phyloP scores from a whole-genome alignment of 2,113 vertebrate species.

The pig (Sus scrofa) region DNA sequence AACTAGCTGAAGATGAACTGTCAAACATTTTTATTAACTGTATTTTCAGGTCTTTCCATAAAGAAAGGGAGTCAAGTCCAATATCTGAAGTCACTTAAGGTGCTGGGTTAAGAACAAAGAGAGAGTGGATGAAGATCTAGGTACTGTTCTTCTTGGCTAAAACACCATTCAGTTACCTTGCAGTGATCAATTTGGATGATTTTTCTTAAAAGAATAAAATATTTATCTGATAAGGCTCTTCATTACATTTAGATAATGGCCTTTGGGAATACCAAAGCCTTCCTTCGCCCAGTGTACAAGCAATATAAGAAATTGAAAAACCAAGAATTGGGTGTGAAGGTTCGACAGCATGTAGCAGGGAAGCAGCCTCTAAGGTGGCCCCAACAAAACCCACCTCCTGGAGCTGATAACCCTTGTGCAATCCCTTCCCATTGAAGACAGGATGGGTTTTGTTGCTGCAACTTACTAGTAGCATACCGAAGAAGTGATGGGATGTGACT shows the following conservation, averaged over 20 bases:
- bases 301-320: neutral
- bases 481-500: neutral
- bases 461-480: neutral
- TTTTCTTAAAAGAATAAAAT: neutral
- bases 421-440: rapidly evolving
- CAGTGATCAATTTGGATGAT: neutral
- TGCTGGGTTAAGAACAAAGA: neutral
- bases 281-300: rapidly evolving
- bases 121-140: neutral
- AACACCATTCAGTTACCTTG: neutral
- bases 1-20: neutral
- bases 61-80: neutral
- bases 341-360: rapidly evolving
- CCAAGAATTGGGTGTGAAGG: rapidly evolving
- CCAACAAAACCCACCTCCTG: neutral
- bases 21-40: neutral
- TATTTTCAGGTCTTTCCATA: neutral
- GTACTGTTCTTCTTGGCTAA: neutral
- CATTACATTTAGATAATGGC: neutral
- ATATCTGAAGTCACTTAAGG: neutral
- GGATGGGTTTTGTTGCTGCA: neutral
- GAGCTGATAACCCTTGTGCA: rapidly evolving
- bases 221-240: neutral
- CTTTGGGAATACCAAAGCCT: neutral
- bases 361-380: no score